phyloP scores from a whole-genome alignment of 53 echinoderm and acorn worm species.

The Henricia sp. region DNA sequence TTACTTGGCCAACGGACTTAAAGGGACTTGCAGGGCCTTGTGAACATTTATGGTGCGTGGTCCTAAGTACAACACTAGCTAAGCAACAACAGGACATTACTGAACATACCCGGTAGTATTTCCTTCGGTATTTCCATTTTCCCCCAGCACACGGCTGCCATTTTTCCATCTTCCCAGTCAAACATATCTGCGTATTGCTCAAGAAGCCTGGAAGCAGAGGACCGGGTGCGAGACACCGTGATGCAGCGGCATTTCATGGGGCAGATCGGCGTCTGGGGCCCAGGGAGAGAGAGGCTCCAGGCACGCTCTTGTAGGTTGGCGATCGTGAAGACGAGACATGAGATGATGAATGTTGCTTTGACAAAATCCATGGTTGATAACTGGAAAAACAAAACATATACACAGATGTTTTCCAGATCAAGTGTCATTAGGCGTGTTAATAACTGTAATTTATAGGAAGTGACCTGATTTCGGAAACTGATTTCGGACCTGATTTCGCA shows the following conservation, averaged over 20 bases:
- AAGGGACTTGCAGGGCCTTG: too few species aligned
- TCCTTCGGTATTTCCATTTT: constrained; percentile 56
- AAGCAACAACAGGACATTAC: too few species aligned
- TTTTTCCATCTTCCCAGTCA: constrained; percentile 69
- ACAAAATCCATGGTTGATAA: not conserved
- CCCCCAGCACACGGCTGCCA: constrained; percentile 79
- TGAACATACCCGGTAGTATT: constrained; percentile 53
- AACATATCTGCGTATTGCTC: constrained; percentile 65
- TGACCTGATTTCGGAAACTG: too few species aligned
- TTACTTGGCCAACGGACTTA: too few species aligned
- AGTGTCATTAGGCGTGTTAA: too few species aligned
- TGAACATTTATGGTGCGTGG: not conserved
- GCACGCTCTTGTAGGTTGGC: not conserved
- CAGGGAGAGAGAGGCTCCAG: not conserved
- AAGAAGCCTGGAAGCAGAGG: constrained; percentile 51
- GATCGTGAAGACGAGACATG: not conserved
- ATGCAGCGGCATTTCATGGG: constrained; percentile 80
- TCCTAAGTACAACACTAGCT: too few species aligned
- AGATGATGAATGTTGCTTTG: not conserved
- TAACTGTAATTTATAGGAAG: too few species aligned
- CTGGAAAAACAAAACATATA: too few species aligned
- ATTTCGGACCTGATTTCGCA: too few species aligned
- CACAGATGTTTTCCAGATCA: too few species aligned
- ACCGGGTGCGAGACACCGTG: constrained; percentile 59
- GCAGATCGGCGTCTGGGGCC: constrained; percentile 28